A percentile compares a stretch with the other conserved stretches of the same genome.
phyloP scores from a whole-genome alignment of 1,140 invertebrate genomes.

The Cryptotermes secundus region DNA sequence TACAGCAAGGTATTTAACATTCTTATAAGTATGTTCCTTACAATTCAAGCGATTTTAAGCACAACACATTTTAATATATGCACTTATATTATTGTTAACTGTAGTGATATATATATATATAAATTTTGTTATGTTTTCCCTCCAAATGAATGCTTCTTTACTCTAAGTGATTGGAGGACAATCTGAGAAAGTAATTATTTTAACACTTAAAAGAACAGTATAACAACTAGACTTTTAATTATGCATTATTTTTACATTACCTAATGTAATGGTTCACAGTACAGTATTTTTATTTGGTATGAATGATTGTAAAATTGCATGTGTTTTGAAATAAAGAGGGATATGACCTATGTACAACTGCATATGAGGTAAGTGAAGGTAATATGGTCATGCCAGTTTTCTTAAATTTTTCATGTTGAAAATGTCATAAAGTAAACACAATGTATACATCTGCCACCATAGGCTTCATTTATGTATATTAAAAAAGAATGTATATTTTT shows the following conservation, averaged over 20 bases:
- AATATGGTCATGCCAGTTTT: too few species aligned
- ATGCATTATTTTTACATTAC: not conserved
- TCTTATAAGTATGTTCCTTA: not conserved
- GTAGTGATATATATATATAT: not conserved
- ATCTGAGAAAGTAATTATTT: not conserved
- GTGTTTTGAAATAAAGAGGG: not conserved
- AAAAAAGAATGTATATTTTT: too few species aligned
- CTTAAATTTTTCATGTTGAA: too few species aligned
- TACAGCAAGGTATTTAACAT: not conserved
- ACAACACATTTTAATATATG: not conserved
- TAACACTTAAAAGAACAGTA: not conserved
- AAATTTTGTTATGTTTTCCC: not conserved
- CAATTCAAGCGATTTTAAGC: not conserved
- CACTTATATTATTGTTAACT: not conserved
- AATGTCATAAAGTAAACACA: too few species aligned
- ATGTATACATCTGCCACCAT: too few species aligned
- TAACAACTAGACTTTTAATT: not conserved
- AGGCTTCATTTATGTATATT: too few species aligned
- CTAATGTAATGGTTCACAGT: not conserved
- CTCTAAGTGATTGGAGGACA: not conserved
- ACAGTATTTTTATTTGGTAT: not conserved
- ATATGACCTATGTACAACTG: not conserved
- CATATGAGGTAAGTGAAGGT: not conserved
- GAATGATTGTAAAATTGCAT: conserved; percentile 7
- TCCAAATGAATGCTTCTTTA: not conserved